Conservation (phyloP, 2,888 invertebrate genomes). For the Pyrgus malvae region DNA sequence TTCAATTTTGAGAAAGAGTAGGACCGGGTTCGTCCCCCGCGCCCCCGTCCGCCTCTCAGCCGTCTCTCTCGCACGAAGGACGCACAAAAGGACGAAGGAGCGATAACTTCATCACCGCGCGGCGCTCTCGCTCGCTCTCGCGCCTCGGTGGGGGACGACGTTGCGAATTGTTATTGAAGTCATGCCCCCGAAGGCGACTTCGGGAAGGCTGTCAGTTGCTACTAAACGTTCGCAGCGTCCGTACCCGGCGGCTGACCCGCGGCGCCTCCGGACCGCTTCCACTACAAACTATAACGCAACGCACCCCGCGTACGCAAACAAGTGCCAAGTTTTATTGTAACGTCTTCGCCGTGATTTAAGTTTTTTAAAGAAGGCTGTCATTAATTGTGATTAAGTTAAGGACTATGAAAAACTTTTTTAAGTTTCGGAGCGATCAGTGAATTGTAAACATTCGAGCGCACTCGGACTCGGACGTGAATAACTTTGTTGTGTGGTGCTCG, state of each 20-base stretch:
- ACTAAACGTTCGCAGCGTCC: constrained; percentile 78
- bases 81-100: constrained; percentile 83
- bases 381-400: constrained; percentile 48
- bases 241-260: constrained; percentile 66
- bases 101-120: constrained; percentile 80
- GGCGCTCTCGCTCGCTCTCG: constrained; percentile 75
- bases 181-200: constrained; percentile 82
- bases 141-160: constrained; percentile 79
- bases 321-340: constrained; percentile 59
- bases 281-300: constrained; percentile 56
- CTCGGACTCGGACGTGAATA: constrained; percentile 32
- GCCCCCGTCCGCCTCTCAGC: constrained; percentile 50
- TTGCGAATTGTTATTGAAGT: constrained; percentile 83
- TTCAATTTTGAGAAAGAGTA: constrained; percentile 83
- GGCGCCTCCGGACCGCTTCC: constrained; percentile 55
- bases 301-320: constrained; percentile 57
- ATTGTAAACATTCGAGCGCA: constrained; percentile 15
- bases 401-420: constrained; percentile 50
- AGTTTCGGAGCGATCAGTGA: constrained; percentile 44
- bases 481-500: constrained; percentile 34
- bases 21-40: constrained; percentile 70
- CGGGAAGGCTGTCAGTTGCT: constrained; percentile 82
- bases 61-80: constrained; percentile 76
- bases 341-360: constrained; percentile 58
- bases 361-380: constrained; percentile 43